A percentile compares a stretch with the other conserved stretches of the same genome.
phyloP scores from a whole-genome alignment of 2,113 vertebrate genomes.

The Dromas ardeola region DNA sequence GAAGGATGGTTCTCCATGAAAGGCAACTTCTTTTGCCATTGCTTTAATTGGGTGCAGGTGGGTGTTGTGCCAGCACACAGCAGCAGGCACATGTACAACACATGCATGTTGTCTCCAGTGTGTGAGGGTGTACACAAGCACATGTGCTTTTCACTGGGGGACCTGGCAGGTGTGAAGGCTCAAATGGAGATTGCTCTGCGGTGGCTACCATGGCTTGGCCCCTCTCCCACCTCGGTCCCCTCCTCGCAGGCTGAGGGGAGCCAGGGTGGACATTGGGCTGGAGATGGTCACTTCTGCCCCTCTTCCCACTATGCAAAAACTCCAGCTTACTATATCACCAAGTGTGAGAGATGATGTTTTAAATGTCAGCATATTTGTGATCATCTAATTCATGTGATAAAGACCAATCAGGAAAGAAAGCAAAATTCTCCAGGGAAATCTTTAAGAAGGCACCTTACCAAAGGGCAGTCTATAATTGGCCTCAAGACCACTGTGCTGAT shows the following conservation, averaged over 20 bases:
- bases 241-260: neutral
- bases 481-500: accelerated
- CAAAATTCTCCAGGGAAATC: neutral
- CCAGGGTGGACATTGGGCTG: neutral
- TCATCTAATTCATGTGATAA: accelerated
- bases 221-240: neutral
- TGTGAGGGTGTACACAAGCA: neutral
- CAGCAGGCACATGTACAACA: neutral
- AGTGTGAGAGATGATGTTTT: neutral
- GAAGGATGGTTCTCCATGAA: neutral
- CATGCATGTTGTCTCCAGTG: neutral
- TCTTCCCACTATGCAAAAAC: neutral
- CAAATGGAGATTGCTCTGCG: neutral
- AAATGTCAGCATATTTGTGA: neutral
- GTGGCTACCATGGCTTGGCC: neutral
- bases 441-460: neutral
- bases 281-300: neutral
- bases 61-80: neutral
- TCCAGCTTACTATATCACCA: accelerated
- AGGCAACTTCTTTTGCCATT: neutral
- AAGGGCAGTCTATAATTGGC: neutral
- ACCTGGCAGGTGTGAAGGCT: accelerated
- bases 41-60: neutral
- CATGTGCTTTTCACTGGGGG: neutral
- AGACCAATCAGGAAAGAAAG: neutral